phyloP scores from a whole-genome alignment of 2,797 vertebrate genomes.

The Chelidonichthys spinosus region DNA sequence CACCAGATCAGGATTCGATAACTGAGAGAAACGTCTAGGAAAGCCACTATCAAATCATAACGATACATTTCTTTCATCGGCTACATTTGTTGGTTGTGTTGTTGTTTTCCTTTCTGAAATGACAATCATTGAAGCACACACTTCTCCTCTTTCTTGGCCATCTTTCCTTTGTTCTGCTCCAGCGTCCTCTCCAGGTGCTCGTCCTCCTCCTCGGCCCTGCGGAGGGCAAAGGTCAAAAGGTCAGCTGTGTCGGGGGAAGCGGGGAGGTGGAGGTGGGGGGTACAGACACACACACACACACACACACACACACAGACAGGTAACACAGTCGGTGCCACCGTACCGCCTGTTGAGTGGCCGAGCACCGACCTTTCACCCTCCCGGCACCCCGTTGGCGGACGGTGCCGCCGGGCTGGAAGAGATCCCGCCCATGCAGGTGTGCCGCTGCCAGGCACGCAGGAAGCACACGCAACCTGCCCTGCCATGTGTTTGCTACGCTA shows the following conservation, averaged over 20 bases:
- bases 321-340: conserved; percentile 29
- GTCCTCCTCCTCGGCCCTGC: conserved; percentile 97
- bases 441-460: conserved; percentile 7
- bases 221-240: conserved; percentile 72
- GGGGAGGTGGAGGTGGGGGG: not conserved
- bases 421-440: conserved; percentile 57
- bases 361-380: conserved; percentile 62
- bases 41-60: conserved; percentile 56
- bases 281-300: not conserved
- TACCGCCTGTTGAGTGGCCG: conserved; percentile 53
- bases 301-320: conserved; percentile 31
- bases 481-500: conserved; percentile 1
- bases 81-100: conserved; percentile 71
- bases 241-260: conserved; percentile 51
- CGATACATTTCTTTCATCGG: conserved; percentile 72
- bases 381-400: conserved; percentile 39
- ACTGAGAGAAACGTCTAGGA: conserved; percentile 56
- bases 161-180: conserved; percentile 99
- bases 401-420: conserved; percentile 36
- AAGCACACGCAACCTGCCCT: not conserved
- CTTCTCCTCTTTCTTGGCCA: conserved; percentile 99
- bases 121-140: conserved; percentile 92
- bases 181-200: conserved; percentile 98
- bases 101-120: conserved; percentile 39
- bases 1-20: conserved; percentile 48